Evolutionary conservation across 2,888 invertebrate genomes (phyloP).

Genomic region (Melanostoma scalare): DNA sequence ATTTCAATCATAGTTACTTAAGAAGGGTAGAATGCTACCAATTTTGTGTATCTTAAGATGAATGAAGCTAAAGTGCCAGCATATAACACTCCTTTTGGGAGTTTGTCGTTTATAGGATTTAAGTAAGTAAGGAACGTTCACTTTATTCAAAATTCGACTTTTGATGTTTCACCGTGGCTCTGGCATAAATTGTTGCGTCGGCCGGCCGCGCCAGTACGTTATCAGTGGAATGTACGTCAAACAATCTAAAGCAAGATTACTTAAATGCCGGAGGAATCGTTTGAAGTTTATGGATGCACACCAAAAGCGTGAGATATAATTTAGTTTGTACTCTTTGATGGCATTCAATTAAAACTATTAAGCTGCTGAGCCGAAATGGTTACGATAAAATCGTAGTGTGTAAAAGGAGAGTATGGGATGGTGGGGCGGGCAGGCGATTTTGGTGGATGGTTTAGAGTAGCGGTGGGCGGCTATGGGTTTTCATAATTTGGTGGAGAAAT

Average conservation of each 20-base stretch:
- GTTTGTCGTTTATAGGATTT: constrained; percentile 24
- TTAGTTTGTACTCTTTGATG: constrained; percentile 27
- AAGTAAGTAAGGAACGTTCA: constrained; percentile 5
- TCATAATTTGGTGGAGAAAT: constrained; percentile 12
- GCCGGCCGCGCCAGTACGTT: constrained; percentile 3
- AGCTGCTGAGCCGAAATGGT: constrained; percentile 24
- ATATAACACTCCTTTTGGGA: constrained; percentile 22
- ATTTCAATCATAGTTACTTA: constrained; percentile 52
- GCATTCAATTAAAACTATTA: constrained; percentile 51
- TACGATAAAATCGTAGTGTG: neutral
- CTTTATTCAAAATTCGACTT: constrained; percentile 19
- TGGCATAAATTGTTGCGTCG: constrained; percentile 30
- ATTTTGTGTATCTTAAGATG: neutral
- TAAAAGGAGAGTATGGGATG: no score
- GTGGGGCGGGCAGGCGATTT: neutral
- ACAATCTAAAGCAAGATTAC: neutral
- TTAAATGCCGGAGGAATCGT: constrained; percentile 31
- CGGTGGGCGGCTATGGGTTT: neutral
- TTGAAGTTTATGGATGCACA: constrained; percentile 53
- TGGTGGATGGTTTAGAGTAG: no score
- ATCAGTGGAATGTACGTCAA: constrained; percentile 11
- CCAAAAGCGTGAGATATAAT: constrained; percentile 60
- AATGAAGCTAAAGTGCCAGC: constrained; percentile 10
- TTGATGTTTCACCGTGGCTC: constrained; percentile 46
- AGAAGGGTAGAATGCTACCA: constrained; percentile 22